Evolutionary conservation across 2,113 vertebrate species (phyloP).

Genomic region (Setophaga coronata): DNA sequence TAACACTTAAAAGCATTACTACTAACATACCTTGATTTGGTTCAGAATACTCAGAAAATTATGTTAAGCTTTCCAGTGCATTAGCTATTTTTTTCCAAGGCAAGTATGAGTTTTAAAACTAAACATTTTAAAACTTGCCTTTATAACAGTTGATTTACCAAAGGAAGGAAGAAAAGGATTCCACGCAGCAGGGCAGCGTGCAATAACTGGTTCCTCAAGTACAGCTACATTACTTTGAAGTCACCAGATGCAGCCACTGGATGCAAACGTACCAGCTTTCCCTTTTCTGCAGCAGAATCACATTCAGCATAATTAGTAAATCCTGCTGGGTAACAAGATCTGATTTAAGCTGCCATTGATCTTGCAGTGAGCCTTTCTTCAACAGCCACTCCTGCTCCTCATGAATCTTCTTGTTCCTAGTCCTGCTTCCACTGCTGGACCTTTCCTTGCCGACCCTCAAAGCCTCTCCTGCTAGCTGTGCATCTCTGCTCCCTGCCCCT

Average conservation of each 20-base stretch:
- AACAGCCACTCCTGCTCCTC: background rate
- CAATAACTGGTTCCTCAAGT: background rate
- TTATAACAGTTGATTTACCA: background rate
- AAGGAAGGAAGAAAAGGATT: background rate
- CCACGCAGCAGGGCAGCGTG: background rate
- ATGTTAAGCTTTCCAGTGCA: background rate
- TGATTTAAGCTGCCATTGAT: background rate
- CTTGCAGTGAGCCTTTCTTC: background rate
- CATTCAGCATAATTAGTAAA: background rate
- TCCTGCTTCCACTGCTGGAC: background rate
- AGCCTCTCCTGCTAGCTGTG: background rate
- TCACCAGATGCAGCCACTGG: background rate
- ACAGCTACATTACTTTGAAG: background rate
- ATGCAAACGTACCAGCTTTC: background rate
- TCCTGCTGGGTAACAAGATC: background rate
- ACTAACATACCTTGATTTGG: background rate
- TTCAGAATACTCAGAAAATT: background rate
- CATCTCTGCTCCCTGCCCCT: rapidly evolving
- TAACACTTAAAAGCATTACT: background rate
- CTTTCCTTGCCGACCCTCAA: background rate
- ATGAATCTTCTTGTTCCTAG: background rate
- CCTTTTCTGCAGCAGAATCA: background rate
- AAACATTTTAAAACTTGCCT: background rate
- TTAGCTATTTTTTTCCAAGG: background rate
- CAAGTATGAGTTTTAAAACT: background rate